Percentiles rank a stretch among this genome's conserved stretches.
Conservation (phyloP, 1,140 invertebrate genomes). For the Vollenhovia emeryi region DNA sequence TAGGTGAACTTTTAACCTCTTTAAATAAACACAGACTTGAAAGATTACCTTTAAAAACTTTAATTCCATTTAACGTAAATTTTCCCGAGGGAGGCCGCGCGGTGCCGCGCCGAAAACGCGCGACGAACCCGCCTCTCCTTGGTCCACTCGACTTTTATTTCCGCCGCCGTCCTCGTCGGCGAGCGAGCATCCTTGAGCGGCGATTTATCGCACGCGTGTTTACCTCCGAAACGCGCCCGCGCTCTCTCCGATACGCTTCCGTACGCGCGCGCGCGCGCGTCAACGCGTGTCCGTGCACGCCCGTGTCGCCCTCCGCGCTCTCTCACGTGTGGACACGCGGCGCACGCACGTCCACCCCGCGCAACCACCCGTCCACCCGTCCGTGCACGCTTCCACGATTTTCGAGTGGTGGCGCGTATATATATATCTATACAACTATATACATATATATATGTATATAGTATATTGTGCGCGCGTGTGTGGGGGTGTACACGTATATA, state of each 20-base stretch:
- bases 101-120: background rate
- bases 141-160: conserved; percentile 30
- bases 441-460: background rate
- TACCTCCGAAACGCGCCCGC: conserved; percentile 5
- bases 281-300: background rate
- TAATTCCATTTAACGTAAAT: no score
- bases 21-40: no score
- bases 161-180: background rate
- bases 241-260: conserved; percentile 14
- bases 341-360: conserved; percentile 13
- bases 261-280: background rate
- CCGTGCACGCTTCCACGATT: conserved; percentile 45
- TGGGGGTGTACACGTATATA: background rate
- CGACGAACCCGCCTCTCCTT: conserved; percentile 23
- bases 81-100: background rate
- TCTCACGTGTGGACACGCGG: conserved; percentile 5
- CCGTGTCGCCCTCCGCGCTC: background rate
- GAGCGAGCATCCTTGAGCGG: conserved; percentile 27
- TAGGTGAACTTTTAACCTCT: no score
- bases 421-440: background rate
- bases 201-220: conserved; percentile 56
- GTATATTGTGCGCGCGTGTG: background rate
- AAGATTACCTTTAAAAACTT: no score
- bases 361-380: background rate
- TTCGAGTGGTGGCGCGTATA: conserved; percentile 30